A percentile compares a stretch with the other conserved stretches of the same genome.
Evolutionary conservation across 2,797 vertebrate species (phyloP).

Genomic region (Geotria australis): DNA sequence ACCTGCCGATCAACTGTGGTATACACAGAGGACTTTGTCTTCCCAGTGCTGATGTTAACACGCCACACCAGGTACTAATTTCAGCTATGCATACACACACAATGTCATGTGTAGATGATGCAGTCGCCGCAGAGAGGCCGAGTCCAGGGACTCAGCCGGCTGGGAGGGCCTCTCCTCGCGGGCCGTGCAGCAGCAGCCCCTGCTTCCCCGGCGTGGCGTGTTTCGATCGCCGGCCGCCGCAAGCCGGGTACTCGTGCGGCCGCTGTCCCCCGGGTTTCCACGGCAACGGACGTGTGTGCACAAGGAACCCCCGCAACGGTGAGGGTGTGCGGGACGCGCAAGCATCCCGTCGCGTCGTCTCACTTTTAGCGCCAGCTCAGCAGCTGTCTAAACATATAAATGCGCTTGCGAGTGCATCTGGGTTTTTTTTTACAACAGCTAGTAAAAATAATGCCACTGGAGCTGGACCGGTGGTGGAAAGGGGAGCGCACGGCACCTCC

Average conservation of each 20-base stretch:
- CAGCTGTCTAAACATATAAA: background rate
- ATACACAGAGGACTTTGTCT: too few relatives aligned
- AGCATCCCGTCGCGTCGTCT: background rate
- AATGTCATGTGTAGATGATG: too few relatives aligned
- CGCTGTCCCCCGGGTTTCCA: constrained; percentile 21
- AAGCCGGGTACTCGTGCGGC: constrained; percentile 21
- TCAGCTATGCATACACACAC: too few relatives aligned
- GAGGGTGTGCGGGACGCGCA: background rate
- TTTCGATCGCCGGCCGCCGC: constrained; percentile 18
- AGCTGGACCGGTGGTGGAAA: too few relatives aligned
- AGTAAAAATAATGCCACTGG: too few relatives aligned
- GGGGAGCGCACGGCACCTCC: too few relatives aligned
- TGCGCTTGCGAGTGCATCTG: background rate
- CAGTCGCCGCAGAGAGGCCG: too few relatives aligned
- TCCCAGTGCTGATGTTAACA: too few relatives aligned
- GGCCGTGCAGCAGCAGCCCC: constrained; percentile 8
- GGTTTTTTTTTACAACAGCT: background rate
- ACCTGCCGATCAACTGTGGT: too few relatives aligned
- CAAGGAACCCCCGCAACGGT: constrained; percentile 12
- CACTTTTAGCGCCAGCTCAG: background rate
- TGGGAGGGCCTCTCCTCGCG: background rate
- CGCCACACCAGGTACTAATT: too few relatives aligned
- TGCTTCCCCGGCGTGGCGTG: constrained; percentile 31
- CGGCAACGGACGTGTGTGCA: constrained; percentile 20
- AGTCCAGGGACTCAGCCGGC: too few relatives aligned